phyloP scores from a whole-genome alignment of 2,113 vertebrate species.

The Ginglymostoma cirratum region DNA sequence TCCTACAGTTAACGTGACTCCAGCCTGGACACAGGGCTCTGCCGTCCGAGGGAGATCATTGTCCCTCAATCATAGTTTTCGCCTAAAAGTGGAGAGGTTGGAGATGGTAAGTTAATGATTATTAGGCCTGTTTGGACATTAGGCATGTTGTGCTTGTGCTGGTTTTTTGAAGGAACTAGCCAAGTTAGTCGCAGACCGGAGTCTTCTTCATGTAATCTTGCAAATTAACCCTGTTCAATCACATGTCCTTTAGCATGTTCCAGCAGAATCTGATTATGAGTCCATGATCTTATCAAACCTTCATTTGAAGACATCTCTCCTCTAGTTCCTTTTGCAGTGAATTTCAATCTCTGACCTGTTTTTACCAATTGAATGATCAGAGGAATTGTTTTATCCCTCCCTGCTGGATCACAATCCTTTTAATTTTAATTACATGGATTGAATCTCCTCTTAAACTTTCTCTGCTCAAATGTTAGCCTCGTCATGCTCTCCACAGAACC shows the following conservation, averaged over 20 bases:
- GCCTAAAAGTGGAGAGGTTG: conserved; percentile 67
- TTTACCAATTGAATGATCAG: background rate
- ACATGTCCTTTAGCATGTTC: background rate
- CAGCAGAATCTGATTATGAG: background rate
- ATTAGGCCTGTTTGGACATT: background rate
- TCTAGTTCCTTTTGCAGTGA: background rate
- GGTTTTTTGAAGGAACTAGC: too few species aligned
- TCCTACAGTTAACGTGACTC: conserved; percentile 29
- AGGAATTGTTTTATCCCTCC: background rate
- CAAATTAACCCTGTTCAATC: background rate
- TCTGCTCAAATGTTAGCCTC: background rate
- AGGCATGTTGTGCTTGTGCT: background rate
- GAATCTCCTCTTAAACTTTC: background rate
- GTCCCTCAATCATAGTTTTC: conserved; percentile 51
- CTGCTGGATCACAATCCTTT: too few species aligned
- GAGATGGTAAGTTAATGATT: conserved; percentile 64
- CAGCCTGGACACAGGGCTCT: conserved; percentile 46
- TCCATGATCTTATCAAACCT: background rate
- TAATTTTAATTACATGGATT: too few species aligned
- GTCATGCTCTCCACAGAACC: too few species aligned
- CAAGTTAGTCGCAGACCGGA: background rate
- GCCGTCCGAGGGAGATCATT: conserved; percentile 52
- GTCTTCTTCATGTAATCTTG: background rate
- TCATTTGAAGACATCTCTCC: background rate
- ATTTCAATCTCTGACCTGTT: background rate